These are phyloP conservation scores for Atlantisia rogersi DNA, from an alignment of 2,113 vertebrate species.

Conservation along the genomic window DNA sequence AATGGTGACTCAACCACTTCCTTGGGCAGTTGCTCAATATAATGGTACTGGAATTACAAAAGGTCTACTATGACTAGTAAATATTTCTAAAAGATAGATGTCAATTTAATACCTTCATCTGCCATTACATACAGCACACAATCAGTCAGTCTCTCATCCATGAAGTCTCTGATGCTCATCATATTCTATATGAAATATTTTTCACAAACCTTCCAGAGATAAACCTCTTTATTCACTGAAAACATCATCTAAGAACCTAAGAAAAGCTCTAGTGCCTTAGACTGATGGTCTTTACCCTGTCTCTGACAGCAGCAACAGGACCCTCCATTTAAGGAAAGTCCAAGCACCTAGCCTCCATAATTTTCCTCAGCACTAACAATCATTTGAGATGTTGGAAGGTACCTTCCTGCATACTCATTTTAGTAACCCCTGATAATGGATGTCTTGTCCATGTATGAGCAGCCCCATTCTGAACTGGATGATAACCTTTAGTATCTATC, in stretches of 20 bases:
- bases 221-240: not conserved
- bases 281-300: not conserved
- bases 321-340: not conserved
- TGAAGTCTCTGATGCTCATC: not conserved
- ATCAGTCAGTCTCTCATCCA: not conserved
- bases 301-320: not conserved
- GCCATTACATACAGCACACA: not conserved
- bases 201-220: not conserved
- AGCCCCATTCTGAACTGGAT: not conserved
- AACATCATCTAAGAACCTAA: not conserved
- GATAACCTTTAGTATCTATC: not conserved
- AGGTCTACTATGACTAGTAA: not conserved
- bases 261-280: not conserved
- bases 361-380: not conserved
- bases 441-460: not conserved
- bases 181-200: not conserved
- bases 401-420: not conserved
- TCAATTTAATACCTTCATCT: not conserved
- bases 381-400: not conserved
- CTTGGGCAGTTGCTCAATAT: no score
- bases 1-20: no score
- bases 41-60: not conserved
- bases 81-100: not conserved
- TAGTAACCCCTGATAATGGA: not conserved
- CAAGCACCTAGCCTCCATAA: not conserved